Base-by-base conservation (phyloP, 2,797 vertebrate species). In the Apodemus agrarius region DNA sequence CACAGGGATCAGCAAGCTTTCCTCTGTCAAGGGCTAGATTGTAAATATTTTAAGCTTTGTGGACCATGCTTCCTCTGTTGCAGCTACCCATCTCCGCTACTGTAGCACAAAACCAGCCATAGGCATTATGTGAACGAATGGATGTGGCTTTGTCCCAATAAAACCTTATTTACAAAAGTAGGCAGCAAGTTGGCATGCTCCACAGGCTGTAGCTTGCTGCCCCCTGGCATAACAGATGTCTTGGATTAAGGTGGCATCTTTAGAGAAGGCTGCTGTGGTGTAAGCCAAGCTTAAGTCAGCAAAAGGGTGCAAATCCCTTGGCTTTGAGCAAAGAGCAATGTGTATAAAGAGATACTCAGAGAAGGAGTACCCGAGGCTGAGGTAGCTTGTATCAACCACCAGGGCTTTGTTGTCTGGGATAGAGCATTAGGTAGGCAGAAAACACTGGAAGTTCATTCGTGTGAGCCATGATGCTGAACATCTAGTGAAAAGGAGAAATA, bases 11-110 rank as follows among this genome's bases (percentile, higher is more conserved):
- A 94, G 24, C 34, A 96, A 89, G 78, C 22, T 76, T 91, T 79
- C 74, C 67, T 72, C 69, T 52, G 17, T 31, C 43, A 84, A 90
- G n/a, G 49, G 26, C 29, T 69, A 67, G 34, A 67, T 26, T 43
- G 87, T 86, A 86, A 95, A 86, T 93, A 91, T 83, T 96, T 96
- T 22, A 94, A 84, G 57, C 67, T 89, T 95, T 91, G 87, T 49
- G 79, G 86, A 24, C 29, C 31, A 43, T 63, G 17, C 11, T 72
- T 8, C 85, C 86, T 91, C 40, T 49, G 26, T 72, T 92, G 72
- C 6, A 88, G 43, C 37, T 84, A 72, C 26, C 78, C 11, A 92
- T n/a, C 74, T 95, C 40, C 12, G 9, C 14, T 21, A 40, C 29
- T 40, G 0, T 29, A 85, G 40, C 19, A 43, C 46, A 78, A 95